Base-by-base conservation (phyloP, 2,797 vertebrate genomes). In the Neoniphon sammara region DNA sequence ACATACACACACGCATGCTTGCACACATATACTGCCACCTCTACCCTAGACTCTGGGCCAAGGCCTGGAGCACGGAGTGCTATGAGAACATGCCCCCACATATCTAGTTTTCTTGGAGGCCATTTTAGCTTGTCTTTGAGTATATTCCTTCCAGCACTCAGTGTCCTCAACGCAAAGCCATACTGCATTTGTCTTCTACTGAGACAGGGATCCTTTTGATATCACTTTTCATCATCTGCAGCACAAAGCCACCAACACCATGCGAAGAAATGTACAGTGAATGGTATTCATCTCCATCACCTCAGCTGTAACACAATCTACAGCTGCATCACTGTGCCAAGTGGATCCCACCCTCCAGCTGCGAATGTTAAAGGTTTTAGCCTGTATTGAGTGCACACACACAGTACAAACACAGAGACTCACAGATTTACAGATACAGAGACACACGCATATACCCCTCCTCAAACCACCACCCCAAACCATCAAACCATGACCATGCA, bases 71-170 rank as follows among this genome's bases (percentile, higher is more conserved):
- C 73, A 81, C 66, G 73, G 83, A 78, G 67, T n/a, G 0, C 47
- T 55, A 64, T 80, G 68, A 78, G 56, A 82, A 90, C 88, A 86
- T 85, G 89, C 86, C 85, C 50, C 58, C 61, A 55, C 91, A 83
- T 50, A 89, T 88, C 66, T 62, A 66, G 30, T 56, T 65, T 74
- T 75, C 63, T 74, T 46, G 27, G 88, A 89, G 77, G 72, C 74
- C 84, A 77, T 87, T 84, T 86, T 82, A 70, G 75, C 78, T 79
- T 80, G 76, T 86, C 76, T 70, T 2, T 18, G 9, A 34, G 30
- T 46, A 5, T 9, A 15, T 34, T 25, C 23, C 36, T 17, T 30
- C 58, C 20, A 65, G 23, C 23, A 11, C 23, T 42, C 4, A 20
- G 2, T 52, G 18, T 31, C 61, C 53, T 4, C 27, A 18, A 53